These are phyloP conservation scores for Halcyon chelicuti DNA, from an alignment of 2,797 vertebrate species.

Conservation along the genomic window DNA sequence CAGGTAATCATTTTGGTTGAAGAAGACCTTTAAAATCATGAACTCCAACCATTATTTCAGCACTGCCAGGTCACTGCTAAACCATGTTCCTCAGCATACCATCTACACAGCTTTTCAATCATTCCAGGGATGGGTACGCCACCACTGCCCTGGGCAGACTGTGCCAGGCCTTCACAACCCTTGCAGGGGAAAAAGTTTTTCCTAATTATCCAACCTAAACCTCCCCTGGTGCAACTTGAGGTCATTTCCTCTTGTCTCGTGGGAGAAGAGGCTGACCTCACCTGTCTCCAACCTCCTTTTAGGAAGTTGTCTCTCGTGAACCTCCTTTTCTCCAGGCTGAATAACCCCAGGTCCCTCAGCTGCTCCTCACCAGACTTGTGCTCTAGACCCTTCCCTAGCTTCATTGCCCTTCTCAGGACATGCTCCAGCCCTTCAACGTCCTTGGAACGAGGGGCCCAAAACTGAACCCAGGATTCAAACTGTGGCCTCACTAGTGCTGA, in stretches of 20 bases:
- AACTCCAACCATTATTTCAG: background rate
- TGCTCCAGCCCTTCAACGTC: background rate
- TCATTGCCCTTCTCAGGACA: background rate
- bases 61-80: background rate
- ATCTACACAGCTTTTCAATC: background rate
- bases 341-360: background rate
- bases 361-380: background rate
- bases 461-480: background rate
- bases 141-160: background rate
- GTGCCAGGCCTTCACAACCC: background rate
- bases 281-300: background rate
- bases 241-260: background rate
- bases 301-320: no score
- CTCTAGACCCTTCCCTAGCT: background rate
- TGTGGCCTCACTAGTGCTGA: background rate
- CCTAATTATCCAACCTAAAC: background rate
- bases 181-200: background rate
- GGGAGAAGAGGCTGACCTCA: background rate
- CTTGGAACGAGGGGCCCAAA: background rate
- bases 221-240: background rate
- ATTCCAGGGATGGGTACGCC: background rate
- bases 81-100: background rate
- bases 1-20: background rate
- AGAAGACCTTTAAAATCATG: background rate
- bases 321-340: background rate